phyloP scores from a whole-genome alignment of 2,113 vertebrate species.

The Chiloscyllium plagiosum region DNA sequence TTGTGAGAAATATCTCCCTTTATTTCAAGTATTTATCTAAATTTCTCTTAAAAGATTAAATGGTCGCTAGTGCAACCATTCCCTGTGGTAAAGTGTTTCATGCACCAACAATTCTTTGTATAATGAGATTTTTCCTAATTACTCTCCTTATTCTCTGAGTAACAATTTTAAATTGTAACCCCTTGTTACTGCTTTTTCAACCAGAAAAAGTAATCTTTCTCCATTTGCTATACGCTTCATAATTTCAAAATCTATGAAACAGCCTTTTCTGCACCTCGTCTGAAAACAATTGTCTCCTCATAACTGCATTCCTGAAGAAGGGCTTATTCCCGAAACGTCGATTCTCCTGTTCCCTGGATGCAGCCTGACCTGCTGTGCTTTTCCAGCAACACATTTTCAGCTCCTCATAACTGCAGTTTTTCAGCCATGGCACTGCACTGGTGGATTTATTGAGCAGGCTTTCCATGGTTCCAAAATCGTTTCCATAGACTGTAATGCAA shows the following conservation, averaged over 20 bases:
- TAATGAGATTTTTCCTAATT: slow-evolving; percentile 20
- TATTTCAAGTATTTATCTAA: slow-evolving; percentile 16
- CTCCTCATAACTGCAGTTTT: not conserved
- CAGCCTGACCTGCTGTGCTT: too few species aligned
- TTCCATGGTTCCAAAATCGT: not conserved
- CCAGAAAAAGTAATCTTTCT: not conserved
- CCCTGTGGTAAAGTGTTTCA: not conserved
- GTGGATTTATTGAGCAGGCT: not conserved
- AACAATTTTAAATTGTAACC: not conserved
- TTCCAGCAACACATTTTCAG: too few species aligned
- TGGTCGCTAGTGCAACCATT: not conserved
- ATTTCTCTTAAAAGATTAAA: not conserved
- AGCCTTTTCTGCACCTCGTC: not conserved
- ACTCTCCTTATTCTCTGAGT: not conserved
- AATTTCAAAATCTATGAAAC: not conserved
- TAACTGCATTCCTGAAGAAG: too few species aligned
- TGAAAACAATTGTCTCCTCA: not conserved
- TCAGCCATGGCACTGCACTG: not conserved
- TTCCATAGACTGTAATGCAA: not conserved
- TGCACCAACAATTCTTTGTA: not conserved
- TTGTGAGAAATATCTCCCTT: not conserved
- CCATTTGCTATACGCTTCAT: not conserved
- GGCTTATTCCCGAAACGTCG: too few species aligned
- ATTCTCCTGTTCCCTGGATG: too few species aligned
- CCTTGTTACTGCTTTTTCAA: not conserved